Evolutionary conservation across 2,113 vertebrate genomes (phyloP), one percentile per base, ranked within the genome.

Genomic region (Xenus cinereus): DNA sequence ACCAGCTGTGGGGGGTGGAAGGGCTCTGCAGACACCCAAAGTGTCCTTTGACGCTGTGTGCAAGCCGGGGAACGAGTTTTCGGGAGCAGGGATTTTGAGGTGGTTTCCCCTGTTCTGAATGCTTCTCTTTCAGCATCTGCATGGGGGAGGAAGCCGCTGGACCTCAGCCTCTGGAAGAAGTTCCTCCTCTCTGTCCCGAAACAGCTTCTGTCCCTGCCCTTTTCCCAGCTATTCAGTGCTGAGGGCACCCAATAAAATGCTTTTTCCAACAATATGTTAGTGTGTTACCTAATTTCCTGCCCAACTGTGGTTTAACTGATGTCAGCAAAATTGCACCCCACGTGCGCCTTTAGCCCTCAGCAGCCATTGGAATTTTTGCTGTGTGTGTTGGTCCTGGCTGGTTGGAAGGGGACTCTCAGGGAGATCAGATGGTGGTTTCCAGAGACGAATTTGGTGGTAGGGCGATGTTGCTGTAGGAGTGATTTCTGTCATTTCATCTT

Each of bases 11-110:
- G 60, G 60, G 60, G 27, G 26, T 39, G 60, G 60, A 39, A 13
- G 60, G 60, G 60, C 60, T 30, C 35, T 17, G 16, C 35, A 37
- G 35, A 62, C 15, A 12, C 35, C 23, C 59, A 37, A 37, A 27
- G 24, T 12, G 59, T 62, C n/a, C 24, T 62, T 24, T 30, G 62
- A 21, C 12, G 62, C 27, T 21, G 37, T 20, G 62, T 5, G 62
- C 35, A 6, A 1, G 3, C 28, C 1, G 4, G 21, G 43, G 27
- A 30, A 26, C 2, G 28, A 26, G 59, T 15, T 4, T 30, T 33
- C 7, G 2, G 32, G 75, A 26, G 46, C 35, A 32, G 9, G 59
- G 59, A 15, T 63, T 63, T 41, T 51, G 35, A 33, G 28, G 75
- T 15, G 75, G n/a, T 39, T 39, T 78, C n/a, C 26, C 46, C 35